phyloP scores from a whole-genome alignment of 1,140 invertebrate genomes.

The Dinothrombium tinctorium region DNA sequence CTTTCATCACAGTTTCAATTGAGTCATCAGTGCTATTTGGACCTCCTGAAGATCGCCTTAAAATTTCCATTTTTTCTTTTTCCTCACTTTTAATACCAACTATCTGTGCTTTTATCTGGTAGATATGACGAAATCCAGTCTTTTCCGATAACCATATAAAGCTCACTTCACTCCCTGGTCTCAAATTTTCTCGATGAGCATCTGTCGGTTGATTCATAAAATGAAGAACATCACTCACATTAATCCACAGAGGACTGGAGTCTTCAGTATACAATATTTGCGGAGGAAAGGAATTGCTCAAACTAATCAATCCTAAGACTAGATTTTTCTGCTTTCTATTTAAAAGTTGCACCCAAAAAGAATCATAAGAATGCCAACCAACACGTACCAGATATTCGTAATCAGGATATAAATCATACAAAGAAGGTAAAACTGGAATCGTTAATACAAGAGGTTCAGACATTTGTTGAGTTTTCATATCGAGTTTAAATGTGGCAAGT shows the following conservation, averaged over 20 bases:
- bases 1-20: background rate
- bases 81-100: constrained; percentile 2
- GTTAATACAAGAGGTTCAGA: constrained; percentile 21
- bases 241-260: constrained; percentile 51
- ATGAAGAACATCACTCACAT: constrained; percentile 64
- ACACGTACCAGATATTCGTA: constrained; percentile 77
- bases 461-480: background rate
- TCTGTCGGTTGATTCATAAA: constrained; percentile 44
- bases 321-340: constrained; percentile 59
- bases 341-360: constrained; percentile 67
- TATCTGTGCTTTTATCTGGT: constrained; percentile 37
- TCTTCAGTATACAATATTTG: constrained; percentile 42
- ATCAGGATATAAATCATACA: constrained; percentile 56
- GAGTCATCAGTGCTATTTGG: background rate
- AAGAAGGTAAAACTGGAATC: constrained; percentile 32
- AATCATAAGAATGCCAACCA: constrained; percentile 72
- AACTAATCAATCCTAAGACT: constrained; percentile 29
- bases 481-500: constrained; percentile 7
- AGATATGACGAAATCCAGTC: constrained; percentile 70
- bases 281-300: constrained; percentile 15
- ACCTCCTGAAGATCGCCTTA: background rate
- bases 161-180: constrained; percentile 24
- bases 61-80: background rate
- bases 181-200: constrained; percentile 16
- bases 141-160: constrained; percentile 85